phyloP scores from a whole-genome alignment of 2,888 invertebrate species.

The Masnerella sp. region DNA sequence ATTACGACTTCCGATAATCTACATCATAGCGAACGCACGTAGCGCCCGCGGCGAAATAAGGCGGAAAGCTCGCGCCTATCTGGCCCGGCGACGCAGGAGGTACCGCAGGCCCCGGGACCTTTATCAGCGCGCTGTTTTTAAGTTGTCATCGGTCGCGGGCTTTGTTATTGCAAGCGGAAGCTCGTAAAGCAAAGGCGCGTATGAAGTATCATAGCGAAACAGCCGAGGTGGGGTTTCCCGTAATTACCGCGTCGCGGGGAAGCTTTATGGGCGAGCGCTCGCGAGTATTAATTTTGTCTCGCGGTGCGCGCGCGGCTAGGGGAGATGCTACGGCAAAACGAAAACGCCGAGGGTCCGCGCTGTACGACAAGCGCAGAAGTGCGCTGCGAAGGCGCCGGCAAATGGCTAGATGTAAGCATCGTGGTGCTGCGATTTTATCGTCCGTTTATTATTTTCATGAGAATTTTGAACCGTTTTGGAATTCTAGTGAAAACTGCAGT shows the following conservation, averaged over 20 bases:
- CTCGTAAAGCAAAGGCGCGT: conserved; percentile 69
- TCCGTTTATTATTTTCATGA: too few relatives aligned
- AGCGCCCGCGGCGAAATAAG: background rate
- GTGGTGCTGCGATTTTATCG: conserved; percentile 70
- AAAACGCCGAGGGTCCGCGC: conserved; percentile 22
- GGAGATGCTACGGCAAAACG: background rate
- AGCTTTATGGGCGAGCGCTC: conserved; percentile 73
- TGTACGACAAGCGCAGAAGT: conserved; percentile 44
- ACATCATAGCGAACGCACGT: conserved; percentile 2
- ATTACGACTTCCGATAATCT: conserved; percentile 21
- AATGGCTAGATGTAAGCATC: conserved; percentile 66
- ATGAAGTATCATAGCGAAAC: conserved; percentile 56
- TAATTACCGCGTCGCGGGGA: conserved; percentile 75
- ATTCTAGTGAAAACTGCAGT: too few relatives aligned
- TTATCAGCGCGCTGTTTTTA: conserved; percentile 65
- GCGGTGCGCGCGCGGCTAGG: conserved; percentile 57
- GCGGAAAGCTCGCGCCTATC: conserved; percentile 11
- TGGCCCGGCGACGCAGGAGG: conserved; percentile 43
- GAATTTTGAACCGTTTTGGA: too few relatives aligned
- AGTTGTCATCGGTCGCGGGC: conserved; percentile 70
- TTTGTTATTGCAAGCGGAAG: conserved; percentile 72
- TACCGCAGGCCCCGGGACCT: conserved; percentile 30
- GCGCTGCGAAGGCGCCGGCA: conserved; percentile 62
- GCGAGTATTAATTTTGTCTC: conserved; percentile 75
- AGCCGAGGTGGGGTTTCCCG: conserved; percentile 65